phyloP scores from a whole-genome alignment of 2,113 vertebrate species.

The Melanotaenia duboulayi region DNA sequence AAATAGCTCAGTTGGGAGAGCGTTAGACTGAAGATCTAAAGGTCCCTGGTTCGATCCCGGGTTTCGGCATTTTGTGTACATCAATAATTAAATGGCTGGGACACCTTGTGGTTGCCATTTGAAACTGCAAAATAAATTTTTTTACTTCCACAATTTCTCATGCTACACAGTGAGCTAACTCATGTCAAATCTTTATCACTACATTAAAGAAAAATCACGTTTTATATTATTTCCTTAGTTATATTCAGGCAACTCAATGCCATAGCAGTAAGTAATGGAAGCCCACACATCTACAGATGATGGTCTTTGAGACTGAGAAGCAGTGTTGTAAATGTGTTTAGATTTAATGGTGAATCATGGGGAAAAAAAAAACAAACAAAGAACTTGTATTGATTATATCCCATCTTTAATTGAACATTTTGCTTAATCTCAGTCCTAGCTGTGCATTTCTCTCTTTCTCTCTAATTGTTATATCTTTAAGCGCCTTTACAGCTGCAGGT shows the following conservation, averaged over 20 bases:
- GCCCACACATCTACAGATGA: background rate
- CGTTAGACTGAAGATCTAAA: constrained; percentile 64
- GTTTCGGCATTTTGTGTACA: constrained; percentile 70
- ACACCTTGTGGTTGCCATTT: background rate
- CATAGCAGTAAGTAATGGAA: background rate
- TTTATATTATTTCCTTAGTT: too few species aligned
- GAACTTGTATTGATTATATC: background rate
- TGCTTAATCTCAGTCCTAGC: constrained; percentile 87
- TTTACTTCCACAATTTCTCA: too few species aligned
- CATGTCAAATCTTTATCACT: too few species aligned
- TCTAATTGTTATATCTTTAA: constrained; percentile 80
- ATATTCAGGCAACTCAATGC: background rate
- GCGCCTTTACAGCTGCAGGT: constrained; percentile 83
- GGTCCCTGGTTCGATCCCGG: constrained; percentile 78
- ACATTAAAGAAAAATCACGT: background rate
- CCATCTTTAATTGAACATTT: constrained; percentile 82
- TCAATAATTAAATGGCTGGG: background rate
- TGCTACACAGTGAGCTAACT: too few species aligned
- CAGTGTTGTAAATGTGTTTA: background rate
- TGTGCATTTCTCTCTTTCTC: constrained; percentile 82
- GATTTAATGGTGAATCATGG: background rate
- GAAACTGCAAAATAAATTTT: background rate
- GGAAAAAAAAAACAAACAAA: background rate
- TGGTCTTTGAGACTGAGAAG: background rate
- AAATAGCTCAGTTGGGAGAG: constrained; percentile 82